Evolutionary conservation across 2,888 invertebrate genomes (phyloP).

Genomic region (Drosophila cognata): DNA sequence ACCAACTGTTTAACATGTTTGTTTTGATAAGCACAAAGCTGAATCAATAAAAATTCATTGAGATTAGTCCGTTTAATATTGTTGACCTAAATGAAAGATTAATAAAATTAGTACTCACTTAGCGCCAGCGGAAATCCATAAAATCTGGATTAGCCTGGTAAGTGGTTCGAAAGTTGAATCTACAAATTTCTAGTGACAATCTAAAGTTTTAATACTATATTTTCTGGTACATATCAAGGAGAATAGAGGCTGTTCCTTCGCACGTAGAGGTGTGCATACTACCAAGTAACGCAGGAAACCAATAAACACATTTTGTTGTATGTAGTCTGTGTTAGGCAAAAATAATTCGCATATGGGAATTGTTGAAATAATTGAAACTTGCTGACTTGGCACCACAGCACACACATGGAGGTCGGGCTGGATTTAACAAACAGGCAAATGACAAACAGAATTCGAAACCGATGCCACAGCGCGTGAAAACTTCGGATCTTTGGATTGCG

Average conservation of each 20-base stretch:
- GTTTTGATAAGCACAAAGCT: not conserved
- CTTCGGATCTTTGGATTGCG: constrained; percentile 36
- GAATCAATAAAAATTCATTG: not conserved
- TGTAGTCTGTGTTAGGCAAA: not conserved
- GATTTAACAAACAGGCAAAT: constrained; percentile 41
- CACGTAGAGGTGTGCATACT: not conserved
- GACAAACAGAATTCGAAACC: constrained; percentile 62
- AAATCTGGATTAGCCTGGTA: no score
- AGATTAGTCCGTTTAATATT: not conserved
- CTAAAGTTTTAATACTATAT: no score
- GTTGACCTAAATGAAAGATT: not conserved
- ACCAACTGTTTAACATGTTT: not conserved
- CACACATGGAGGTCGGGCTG: constrained; percentile 40
- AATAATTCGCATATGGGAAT: constrained; percentile 45
- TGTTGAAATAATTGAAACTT: constrained; percentile 57
- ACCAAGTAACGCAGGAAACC: not conserved
- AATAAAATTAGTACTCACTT: no score
- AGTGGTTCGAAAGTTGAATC: no score
- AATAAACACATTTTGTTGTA: not conserved
- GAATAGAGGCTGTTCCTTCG: not conserved
- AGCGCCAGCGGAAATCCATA: no score
- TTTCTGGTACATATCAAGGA: no score
- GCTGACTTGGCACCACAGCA: constrained; percentile 41
- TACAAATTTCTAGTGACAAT: no score
- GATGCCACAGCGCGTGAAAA: constrained; percentile 47